These are phyloP conservation scores for Sycophila texana DNA, from an alignment of 2,888 invertebrate species.

Conservation along the genomic window DNA sequence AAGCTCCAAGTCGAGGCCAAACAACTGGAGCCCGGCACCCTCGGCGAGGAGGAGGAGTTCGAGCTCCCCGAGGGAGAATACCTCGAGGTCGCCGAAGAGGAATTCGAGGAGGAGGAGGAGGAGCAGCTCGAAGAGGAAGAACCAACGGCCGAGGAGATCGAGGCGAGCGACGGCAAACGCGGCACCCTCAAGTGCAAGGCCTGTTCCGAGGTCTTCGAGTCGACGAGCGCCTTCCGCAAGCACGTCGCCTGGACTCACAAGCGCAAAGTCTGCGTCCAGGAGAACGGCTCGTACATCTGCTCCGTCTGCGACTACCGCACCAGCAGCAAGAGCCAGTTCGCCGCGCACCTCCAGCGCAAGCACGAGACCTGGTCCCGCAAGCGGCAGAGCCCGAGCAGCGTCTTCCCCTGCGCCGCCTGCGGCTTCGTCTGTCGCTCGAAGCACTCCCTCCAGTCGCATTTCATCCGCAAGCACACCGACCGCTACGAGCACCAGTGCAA, in stretches of 20 bases:
- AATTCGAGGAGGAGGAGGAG: background rate
- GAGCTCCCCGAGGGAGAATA: constrained; percentile 21
- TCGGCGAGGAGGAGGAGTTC: background rate
- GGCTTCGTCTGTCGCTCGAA: constrained; percentile 73
- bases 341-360: constrained; percentile 69
- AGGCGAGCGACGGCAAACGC: constrained; percentile 24
- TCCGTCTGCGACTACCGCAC: constrained; percentile 72
- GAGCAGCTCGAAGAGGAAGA: constrained; percentile 27
- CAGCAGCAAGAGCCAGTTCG: constrained; percentile 68
- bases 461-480: constrained; percentile 73
- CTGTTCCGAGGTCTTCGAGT: constrained; percentile 69
- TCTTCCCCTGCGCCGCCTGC: constrained; percentile 70
- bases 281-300: constrained; percentile 70
- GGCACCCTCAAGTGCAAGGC: constrained; percentile 67
- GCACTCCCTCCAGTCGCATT: constrained; percentile 73
- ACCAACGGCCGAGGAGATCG: constrained; percentile 7
- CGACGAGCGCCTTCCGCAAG: constrained; percentile 67
- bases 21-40: background rate
- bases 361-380: constrained; percentile 71
- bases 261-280: constrained; percentile 71
- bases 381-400: constrained; percentile 58
- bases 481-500: constrained; percentile 71
- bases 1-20: constrained; percentile 53
- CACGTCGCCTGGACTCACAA: constrained; percentile 74
- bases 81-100: constrained; percentile 54